Evolutionary conservation across 2,888 invertebrate species (phyloP).

Genomic region (Bembecia ichneumoniformis): DNA sequence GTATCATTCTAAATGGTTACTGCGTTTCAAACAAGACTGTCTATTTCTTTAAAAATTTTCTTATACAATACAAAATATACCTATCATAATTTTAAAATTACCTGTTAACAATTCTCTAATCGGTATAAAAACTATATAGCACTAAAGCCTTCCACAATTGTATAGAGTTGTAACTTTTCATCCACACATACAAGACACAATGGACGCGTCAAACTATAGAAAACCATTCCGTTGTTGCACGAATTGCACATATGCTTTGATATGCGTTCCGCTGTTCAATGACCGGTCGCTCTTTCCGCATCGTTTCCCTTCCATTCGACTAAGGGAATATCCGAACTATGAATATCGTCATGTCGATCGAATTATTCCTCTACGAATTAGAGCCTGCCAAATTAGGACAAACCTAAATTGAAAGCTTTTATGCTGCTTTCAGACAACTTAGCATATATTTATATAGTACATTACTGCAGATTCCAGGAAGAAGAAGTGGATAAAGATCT

Average conservation of each 20-base stretch:
- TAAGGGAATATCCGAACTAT: constrained; percentile 3
- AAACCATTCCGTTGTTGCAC: not conserved
- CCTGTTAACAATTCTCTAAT: too few species aligned
- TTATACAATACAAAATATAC: too few species aligned
- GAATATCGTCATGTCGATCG: not conserved
- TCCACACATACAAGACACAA: not conserved
- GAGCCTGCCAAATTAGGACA: not conserved
- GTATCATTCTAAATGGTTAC: too few species aligned
- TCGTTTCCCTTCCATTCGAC: constrained; percentile 8
- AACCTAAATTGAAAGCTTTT: not conserved
- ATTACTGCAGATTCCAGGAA: too few species aligned
- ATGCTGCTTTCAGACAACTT: too few species aligned
- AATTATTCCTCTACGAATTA: constrained; percentile 1
- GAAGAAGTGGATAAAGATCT: too few species aligned
- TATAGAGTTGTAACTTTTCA: not conserved
- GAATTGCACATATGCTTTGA: not conserved
- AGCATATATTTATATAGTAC: too few species aligned
- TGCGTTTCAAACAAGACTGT: too few species aligned
- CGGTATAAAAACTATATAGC: too few species aligned
- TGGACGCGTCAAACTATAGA: constrained; percentile 1
- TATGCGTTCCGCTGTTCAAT: constrained; percentile 4
- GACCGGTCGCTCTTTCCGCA: constrained; percentile 17
- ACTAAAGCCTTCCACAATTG: not conserved
- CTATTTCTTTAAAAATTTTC: too few species aligned
- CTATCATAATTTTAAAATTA: too few species aligned